Evolutionary conservation across 53 echinoderm and acorn worm genomes (phyloP).

Genomic region (Apostichopus leukothele): DNA sequence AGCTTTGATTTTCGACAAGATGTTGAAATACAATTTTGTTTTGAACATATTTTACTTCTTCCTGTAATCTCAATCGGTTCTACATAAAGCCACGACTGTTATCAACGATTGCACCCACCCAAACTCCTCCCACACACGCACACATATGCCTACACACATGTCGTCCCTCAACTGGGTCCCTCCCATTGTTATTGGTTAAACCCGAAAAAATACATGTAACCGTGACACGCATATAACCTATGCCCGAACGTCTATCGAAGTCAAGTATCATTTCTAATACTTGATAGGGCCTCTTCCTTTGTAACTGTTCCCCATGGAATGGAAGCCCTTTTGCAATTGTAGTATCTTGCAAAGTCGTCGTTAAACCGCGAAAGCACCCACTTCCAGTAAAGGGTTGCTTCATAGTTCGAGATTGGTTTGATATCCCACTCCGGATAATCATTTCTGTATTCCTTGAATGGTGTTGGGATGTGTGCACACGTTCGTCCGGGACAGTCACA

Average conservation of each 20-base stretch:
- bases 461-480: neutral
- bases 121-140: no score
- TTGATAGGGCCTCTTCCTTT: constrained; percentile 25
- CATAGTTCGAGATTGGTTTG: constrained; percentile 16
- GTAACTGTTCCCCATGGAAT: constrained; percentile 26
- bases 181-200: no score
- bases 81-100: no score
- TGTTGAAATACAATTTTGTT: no score
- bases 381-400: constrained; percentile 38
- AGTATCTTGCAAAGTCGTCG: neutral
- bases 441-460: constrained; percentile 6
- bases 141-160: no score
- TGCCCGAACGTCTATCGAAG: neutral
- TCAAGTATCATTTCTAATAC: neutral
- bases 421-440: constrained; percentile 37
- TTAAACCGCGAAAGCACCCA: constrained; percentile 25
- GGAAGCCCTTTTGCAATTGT: neutral
- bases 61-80: no score
- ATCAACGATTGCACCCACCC: no score
- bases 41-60: no score
- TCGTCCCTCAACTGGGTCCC: no score
- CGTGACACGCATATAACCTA: no score
- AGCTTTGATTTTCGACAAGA: no score
- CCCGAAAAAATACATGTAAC: no score
- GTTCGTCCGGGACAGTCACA: neutral